Conservation (phyloP, 2,888 invertebrate species). For the Herminia tarsipennalis region DNA sequence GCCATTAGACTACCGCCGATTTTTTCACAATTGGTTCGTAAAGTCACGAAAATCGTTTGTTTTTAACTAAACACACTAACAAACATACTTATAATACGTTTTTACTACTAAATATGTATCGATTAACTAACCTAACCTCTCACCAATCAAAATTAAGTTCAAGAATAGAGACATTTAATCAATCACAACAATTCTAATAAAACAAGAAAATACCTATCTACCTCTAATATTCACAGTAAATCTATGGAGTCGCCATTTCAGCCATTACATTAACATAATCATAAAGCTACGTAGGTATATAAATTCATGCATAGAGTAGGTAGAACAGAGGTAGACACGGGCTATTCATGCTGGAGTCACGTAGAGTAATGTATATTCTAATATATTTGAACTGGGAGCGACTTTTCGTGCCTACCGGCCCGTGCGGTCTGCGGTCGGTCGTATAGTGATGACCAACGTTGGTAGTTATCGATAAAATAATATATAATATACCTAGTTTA, state of each 20-base stretch:
- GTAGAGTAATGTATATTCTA: slow-evolving; percentile 85
- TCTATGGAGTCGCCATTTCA: slow-evolving; percentile 12
- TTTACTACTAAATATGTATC: too few species aligned
- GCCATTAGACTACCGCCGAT: too few species aligned
- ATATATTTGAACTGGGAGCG: slow-evolving; percentile 82
- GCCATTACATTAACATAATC: slow-evolving; percentile 27
- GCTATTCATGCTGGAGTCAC: slow-evolving; percentile 82
- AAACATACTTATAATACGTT: too few species aligned
- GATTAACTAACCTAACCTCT: too few species aligned
- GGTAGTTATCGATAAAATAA: slow-evolving; percentile 19
- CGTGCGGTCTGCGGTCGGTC: slow-evolving; percentile 78
- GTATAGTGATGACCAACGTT: slow-evolving; percentile 49
- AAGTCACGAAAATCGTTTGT: too few species aligned
- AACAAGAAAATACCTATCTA: too few species aligned
- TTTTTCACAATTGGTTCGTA: too few species aligned
- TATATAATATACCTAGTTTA: neutral
- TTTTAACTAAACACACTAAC: too few species aligned
- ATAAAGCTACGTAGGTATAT: slow-evolving; percentile 19
- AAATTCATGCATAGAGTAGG: neutral
- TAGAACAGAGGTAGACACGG: slow-evolving; percentile 48
- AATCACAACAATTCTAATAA: neutral
- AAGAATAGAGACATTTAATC: too few species aligned
- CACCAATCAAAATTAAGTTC: too few species aligned
- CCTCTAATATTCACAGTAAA: slow-evolving; percentile 2
- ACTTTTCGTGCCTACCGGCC: slow-evolving; percentile 84